Conservation (phyloP, 2,888 invertebrate species). For the Drosophila peninsularis region DNA sequence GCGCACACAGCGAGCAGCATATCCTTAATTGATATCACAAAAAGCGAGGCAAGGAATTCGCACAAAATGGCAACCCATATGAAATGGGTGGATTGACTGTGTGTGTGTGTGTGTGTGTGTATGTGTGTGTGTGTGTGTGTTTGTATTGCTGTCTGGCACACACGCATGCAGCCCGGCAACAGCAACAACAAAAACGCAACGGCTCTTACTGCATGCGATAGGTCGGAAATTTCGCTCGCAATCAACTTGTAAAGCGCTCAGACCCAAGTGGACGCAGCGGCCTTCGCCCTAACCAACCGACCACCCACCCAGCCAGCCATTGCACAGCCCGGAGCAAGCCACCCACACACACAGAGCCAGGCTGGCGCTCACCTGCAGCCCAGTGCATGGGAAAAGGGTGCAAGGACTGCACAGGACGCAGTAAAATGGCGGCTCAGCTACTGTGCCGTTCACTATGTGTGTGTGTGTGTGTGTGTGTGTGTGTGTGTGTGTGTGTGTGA, state of each 20-base stretch:
- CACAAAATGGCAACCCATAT: conserved; percentile 65
- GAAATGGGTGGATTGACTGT: conserved; percentile 27
- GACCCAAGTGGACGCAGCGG: conserved; percentile 39
- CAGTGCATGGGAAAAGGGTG: conserved; percentile 51
- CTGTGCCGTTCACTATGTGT: conserved; percentile 29
- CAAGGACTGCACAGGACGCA: conserved; percentile 63
- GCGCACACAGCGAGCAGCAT: conserved; percentile 65
- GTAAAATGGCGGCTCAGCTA: conserved; percentile 71
- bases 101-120: conserved; percentile 13
- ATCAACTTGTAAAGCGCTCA: conserved; percentile 56
- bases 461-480: conserved; percentile 6
- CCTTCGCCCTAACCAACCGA: conserved; percentile 15
- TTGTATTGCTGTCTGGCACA: conserved; percentile 44
- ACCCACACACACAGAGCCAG: neutral
- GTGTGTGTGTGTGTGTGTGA: conserved; percentile 13
- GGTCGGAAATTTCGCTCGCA: conserved; percentile 76
- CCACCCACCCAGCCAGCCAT: neutral
- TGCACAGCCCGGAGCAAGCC: neutral
- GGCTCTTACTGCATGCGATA: conserved; percentile 75
- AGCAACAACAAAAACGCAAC: conserved; percentile 62
- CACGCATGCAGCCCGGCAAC: conserved; percentile 55
- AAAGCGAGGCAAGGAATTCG: conserved; percentile 72
- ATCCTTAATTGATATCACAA: conserved; percentile 83
- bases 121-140: conserved; percentile 20
- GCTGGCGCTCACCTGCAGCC: conserved; percentile 51